Percentiles rank a stretch among this genome's conserved stretches.
phyloP scores from a whole-genome alignment of 2,888 invertebrate genomes.

The Clostera curtula region DNA sequence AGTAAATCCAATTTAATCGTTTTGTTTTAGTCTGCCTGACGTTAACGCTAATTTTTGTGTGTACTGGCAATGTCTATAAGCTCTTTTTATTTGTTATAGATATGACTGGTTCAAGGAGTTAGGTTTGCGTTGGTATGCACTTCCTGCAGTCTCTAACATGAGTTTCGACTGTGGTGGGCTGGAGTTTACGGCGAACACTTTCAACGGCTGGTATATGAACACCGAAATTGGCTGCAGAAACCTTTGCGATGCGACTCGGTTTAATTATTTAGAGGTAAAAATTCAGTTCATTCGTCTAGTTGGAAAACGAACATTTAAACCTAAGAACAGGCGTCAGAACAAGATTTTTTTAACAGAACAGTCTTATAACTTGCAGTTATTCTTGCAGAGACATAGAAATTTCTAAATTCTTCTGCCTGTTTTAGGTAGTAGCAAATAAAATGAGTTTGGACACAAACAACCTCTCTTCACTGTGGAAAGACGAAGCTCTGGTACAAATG shows the following conservation, averaged over 20 bases:
- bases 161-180: conserved; percentile 95
- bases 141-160: conserved; percentile 93
- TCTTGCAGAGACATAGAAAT: too few species aligned
- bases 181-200: conserved; percentile 93
- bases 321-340: too few species aligned
- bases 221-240: conserved; percentile 96
- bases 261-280: conserved; percentile 89
- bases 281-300: not conserved
- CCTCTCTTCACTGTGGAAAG: conserved; percentile 92
- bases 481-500: conserved; percentile 91
- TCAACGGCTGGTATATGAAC: conserved; percentile 99
- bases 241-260: conserved; percentile 88
- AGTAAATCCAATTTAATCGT: too few species aligned
- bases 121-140: conserved; percentile 90
- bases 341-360: too few species aligned
- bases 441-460: conserved; percentile 93
- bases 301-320: too few species aligned
- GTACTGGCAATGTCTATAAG: too few species aligned
- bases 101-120: conserved; percentile 92
- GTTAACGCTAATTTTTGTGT: too few species aligned
- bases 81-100: conserved; percentile 55
- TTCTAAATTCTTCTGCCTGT: too few species aligned
- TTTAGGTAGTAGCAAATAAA: conserved; percentile 78
- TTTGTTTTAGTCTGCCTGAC: too few species aligned
- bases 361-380: too few species aligned